A percentile compares a stretch with the other conserved stretches of the same genome.
These are phyloP conservation scores for Nudaria mundana DNA, from an alignment of 2,888 invertebrate genomes.

Conservation along the genomic window DNA sequence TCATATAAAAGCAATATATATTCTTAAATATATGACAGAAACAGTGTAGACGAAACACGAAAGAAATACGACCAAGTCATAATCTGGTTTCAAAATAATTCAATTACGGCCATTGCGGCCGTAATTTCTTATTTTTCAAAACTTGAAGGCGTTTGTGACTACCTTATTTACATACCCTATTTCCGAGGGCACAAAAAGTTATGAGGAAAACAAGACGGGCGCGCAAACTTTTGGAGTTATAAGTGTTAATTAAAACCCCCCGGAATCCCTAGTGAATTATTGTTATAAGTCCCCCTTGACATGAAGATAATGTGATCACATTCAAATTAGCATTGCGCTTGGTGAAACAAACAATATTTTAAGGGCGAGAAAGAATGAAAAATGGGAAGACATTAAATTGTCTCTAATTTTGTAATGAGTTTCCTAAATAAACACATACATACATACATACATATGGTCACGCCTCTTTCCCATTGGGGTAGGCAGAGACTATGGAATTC, in stretches of 20 bases:
- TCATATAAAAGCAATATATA: no score
- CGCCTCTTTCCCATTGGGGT: no score
- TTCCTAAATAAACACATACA: slow-evolving; percentile 24
- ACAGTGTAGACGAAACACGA: no score
- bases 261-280: slow-evolving; percentile 49
- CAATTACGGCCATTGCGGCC: no score
- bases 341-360: slow-evolving; percentile 20
- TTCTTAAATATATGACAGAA: no score
- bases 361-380: slow-evolving; percentile 6
- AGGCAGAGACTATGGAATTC: no score
- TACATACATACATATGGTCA: no score
- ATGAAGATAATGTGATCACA: slow-evolving; percentile 36
- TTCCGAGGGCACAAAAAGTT: slow-evolving; percentile 13
- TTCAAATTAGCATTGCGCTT: slow-evolving; percentile 31
- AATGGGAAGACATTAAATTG: slow-evolving; percentile 2
- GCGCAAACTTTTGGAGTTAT: slow-evolving; percentile 48
- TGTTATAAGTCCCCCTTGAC: slow-evolving; percentile 38
- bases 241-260: slow-evolving; percentile 57
- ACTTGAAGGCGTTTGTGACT: slow-evolving; percentile 2
- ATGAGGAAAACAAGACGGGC: slow-evolving; percentile 37
- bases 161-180: slow-evolving; percentile 14
- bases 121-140: slow-evolving; percentile 4
- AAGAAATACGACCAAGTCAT: background rate
- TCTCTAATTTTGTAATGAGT: no score
- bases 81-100: background rate